Evolutionary conservation across 2,797 vertebrate species (phyloP).

Genomic region (Myioborus miniatus): DNA sequence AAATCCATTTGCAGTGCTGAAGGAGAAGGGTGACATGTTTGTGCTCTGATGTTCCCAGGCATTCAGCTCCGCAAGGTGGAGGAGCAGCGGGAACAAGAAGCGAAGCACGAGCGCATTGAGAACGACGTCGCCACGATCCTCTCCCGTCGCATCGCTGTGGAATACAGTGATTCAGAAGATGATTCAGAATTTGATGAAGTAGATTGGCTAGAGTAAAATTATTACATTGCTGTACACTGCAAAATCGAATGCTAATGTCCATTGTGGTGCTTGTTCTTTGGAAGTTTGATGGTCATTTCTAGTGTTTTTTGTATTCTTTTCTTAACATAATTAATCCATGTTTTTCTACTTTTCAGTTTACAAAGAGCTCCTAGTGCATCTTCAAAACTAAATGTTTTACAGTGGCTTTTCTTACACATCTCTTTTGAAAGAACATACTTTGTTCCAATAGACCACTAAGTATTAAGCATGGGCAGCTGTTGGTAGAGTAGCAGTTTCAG

Average conservation of each 20-base stretch:
- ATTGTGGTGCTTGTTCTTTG: constrained; percentile 84
- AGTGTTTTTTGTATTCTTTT: constrained; percentile 80
- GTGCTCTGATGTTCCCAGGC: constrained; percentile 74
- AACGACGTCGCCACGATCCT: constrained; percentile 98
- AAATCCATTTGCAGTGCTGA: accelerated
- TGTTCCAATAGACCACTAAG: constrained; percentile 83
- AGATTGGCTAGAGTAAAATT: constrained; percentile 93
- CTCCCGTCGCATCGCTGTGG: constrained; percentile 95
- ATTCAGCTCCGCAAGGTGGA: constrained; percentile 98
- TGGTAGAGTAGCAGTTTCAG: constrained; percentile 80
- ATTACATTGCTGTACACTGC: constrained; percentile 63
- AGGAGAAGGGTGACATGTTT: not conserved
- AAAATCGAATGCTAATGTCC: constrained; percentile 79
- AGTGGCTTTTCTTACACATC: constrained; percentile 76
- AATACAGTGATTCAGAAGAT: constrained; percentile 97
- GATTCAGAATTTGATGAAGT: constrained; percentile 98
- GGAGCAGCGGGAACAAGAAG: constrained; percentile 96
- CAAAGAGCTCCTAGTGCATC: constrained; percentile 76
- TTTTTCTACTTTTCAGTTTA: constrained; percentile 79
- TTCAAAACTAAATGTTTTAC: constrained; percentile 80
- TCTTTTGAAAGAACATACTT: constrained; percentile 71
- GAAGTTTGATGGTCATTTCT: constrained; percentile 80
- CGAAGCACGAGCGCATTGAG: constrained; percentile 95
- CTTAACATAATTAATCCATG: constrained; percentile 72
- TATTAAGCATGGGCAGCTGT: constrained; percentile 85